These are phyloP conservation scores for Phania funesta DNA, from an alignment of 2,888 invertebrate species.

Conservation along the genomic window DNA sequence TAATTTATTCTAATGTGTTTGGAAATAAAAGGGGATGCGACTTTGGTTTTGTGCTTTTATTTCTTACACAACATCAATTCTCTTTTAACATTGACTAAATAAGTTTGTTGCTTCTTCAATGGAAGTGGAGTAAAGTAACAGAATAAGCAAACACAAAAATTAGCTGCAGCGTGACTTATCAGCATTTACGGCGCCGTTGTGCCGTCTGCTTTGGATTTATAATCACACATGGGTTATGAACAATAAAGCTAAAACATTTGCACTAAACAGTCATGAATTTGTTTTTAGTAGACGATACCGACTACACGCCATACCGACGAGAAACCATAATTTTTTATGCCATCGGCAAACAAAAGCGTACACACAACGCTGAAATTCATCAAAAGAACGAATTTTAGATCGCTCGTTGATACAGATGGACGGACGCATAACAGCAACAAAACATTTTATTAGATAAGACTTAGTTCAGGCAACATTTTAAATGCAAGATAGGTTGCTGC, in stretches of 20 bases:
- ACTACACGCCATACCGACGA: constrained; percentile 34
- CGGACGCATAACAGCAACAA: background rate
- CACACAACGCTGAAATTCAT: constrained; percentile 13
- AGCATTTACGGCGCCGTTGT: constrained; percentile 69
- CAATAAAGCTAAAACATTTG: constrained; percentile 40
- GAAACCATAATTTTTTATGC: constrained; percentile 1
- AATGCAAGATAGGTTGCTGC: constrained; percentile 34
- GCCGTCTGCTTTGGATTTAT: constrained; percentile 68
- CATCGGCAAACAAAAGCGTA: constrained; percentile 10
- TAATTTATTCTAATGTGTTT: background rate
- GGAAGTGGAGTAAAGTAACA: constrained; percentile 30
- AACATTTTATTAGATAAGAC: constrained; percentile 12
- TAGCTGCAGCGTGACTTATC: constrained; percentile 67
- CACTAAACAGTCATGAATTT: constrained; percentile 28
- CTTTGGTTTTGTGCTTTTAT: background rate
- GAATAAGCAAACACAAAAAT: constrained; percentile 33
- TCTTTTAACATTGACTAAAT: background rate
- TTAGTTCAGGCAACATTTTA: constrained; percentile 30
- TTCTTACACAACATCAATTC: background rate
- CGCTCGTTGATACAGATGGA: background rate
- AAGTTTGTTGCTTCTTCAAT: constrained; percentile 21
- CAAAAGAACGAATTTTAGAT: constrained; percentile 9
- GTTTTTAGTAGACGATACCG: constrained; percentile 25
- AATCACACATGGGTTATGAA: constrained; percentile 64
- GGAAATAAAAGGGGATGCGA: background rate